These are phyloP conservation scores for Porphyrio hochstetteri DNA, from an alignment of 2,113 vertebrate species.

Conservation along the genomic window DNA sequence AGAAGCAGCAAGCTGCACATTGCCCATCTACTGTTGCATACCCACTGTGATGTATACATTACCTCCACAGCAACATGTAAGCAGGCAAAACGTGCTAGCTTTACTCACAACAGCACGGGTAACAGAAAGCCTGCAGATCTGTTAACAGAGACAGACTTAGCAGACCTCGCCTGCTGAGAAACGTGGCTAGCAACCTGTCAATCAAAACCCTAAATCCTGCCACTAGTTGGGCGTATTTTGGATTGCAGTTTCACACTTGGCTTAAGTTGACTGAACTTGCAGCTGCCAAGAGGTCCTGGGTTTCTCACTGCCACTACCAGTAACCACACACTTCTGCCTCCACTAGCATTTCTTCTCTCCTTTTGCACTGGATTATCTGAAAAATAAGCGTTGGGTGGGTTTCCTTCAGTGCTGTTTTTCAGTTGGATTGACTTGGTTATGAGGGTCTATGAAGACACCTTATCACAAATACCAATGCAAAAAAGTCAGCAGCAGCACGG, in stretches of 20 bases:
- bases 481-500: background rate
- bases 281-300: background rate
- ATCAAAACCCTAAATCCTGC: background rate
- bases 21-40: background rate
- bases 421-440: background rate
- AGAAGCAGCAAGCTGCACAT: background rate
- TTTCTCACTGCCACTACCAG: background rate
- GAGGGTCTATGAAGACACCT: background rate
- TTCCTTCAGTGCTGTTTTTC: background rate
- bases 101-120: background rate
- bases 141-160: background rate
- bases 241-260: background rate
- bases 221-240: background rate
- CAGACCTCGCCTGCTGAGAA: background rate
- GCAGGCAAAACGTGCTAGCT: background rate
- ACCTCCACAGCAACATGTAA: background rate
- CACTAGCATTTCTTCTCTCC: background rate
- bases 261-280: background rate
- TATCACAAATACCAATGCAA: background rate
- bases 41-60: background rate
- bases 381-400: background rate
- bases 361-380: background rate
- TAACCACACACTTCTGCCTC: background rate
- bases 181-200: background rate
- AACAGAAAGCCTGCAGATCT: background rate